Evolutionary conservation across 2,797 vertebrate genomes (phyloP).

Genomic region (Nasua narica): DNA sequence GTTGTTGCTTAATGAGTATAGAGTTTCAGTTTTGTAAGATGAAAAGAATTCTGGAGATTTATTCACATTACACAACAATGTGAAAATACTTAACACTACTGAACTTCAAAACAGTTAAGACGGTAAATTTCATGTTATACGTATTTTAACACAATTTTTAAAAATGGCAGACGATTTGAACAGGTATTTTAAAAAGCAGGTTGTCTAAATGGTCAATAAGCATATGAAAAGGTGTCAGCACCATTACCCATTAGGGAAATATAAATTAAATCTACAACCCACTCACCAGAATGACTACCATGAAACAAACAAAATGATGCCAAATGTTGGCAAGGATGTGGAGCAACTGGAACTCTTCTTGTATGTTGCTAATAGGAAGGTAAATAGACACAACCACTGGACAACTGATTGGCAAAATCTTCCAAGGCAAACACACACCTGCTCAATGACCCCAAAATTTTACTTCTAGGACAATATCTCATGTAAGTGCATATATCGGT

Average conservation of each 20-base stretch:
- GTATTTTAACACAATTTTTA: not conserved
- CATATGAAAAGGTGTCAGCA: not conserved
- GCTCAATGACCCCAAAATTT: not conserved
- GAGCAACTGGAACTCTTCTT: not conserved
- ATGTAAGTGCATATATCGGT: not conserved
- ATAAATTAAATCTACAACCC: not conserved
- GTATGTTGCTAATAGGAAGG: not conserved
- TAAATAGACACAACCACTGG: not conserved
- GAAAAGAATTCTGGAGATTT: not conserved
- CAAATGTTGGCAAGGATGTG: not conserved
- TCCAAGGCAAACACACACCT: slow-evolving; percentile 4
- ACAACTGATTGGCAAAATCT: not conserved
- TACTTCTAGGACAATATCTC: not conserved
- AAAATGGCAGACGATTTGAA: slow-evolving; percentile 32
- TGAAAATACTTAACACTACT: not conserved
- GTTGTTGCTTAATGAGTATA: not conserved
- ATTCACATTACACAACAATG: not conserved
- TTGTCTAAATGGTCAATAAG: not conserved
- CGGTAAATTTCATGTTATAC: not conserved
- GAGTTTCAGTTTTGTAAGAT: slow-evolving; percentile 12
- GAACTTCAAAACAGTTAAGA: not conserved
- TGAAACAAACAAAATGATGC: not conserved
- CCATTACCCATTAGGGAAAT: not conserved
- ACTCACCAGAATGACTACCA: not conserved
- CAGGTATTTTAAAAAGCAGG: not conserved